Evolutionary conservation across 2,113 vertebrate genomes (phyloP).

Genomic region (Grammomys surdaster): DNA sequence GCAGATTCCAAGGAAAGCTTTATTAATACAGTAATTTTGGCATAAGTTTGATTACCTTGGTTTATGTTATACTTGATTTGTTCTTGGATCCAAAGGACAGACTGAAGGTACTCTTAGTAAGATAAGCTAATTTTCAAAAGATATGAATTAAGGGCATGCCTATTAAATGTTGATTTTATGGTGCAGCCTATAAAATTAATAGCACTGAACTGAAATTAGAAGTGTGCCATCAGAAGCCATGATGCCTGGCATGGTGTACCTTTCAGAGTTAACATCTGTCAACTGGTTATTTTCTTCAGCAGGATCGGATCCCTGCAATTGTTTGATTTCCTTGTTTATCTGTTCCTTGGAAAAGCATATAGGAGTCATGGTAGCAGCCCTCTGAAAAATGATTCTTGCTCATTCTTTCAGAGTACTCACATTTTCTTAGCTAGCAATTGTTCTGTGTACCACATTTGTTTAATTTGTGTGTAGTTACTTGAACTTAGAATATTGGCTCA

Average conservation of each 20-base stretch:
- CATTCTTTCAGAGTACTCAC: slow-evolving; percentile 23
- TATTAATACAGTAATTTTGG: slow-evolving; percentile 22
- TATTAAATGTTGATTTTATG: slow-evolving; percentile 70
- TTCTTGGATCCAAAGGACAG: slow-evolving; percentile 77
- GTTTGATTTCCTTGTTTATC: slow-evolving; percentile 43
- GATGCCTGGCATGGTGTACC: not conserved
- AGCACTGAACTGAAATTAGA: slow-evolving; percentile 48
- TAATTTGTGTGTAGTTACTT: slow-evolving; percentile 62
- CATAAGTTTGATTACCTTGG: slow-evolving; percentile 9
- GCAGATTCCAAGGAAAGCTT: slow-evolving; percentile 52
- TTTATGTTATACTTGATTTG: slow-evolving; percentile 47
- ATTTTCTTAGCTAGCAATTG: slow-evolving; percentile 43
- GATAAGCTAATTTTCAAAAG: slow-evolving; percentile 60
- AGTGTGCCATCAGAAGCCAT: slow-evolving; percentile 58
- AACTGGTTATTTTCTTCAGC: slow-evolving; percentile 42
- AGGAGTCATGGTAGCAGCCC: slow-evolving; percentile 49
- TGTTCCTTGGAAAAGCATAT: slow-evolving; percentile 64
- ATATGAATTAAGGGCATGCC: slow-evolving; percentile 52
- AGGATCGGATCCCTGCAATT: slow-evolving; percentile 13
- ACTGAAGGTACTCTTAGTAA: slow-evolving; percentile 41
- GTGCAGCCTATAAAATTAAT: slow-evolving; percentile 37
- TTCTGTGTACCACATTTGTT: slow-evolving; percentile 37
- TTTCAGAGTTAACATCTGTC: slow-evolving; percentile 26
- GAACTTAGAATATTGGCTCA: slow-evolving; percentile 47
- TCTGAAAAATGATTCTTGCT: slow-evolving; percentile 57